phyloP scores from a whole-genome alignment of 2,888 invertebrate species.

The Luperina nickerlii region DNA sequence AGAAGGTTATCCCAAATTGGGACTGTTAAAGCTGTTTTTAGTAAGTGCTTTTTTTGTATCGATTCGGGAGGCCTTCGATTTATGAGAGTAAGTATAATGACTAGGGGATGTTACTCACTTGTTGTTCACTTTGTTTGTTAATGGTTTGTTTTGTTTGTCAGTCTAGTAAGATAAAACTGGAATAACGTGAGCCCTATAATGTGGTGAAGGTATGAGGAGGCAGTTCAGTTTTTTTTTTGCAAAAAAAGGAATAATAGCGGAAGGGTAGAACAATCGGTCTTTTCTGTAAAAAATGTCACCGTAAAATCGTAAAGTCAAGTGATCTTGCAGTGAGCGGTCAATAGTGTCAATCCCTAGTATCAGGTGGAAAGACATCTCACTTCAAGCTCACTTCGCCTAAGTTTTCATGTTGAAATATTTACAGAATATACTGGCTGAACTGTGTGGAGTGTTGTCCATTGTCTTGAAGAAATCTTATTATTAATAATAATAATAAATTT shows the following conservation, averaged over 20 bases:
- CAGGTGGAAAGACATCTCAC: neutral
- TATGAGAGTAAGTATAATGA: conserved; percentile 26
- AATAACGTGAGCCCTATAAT: neutral
- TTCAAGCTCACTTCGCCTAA: too few relatives aligned
- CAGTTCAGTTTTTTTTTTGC: neutral
- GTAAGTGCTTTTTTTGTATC: conserved; percentile 53
- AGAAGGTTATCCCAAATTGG: conserved; percentile 48
- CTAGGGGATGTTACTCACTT: conserved; percentile 3
- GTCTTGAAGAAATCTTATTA: neutral
- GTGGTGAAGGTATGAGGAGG: neutral
- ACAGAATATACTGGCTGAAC: neutral
- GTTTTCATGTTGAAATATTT: neutral
- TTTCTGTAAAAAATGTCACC: neutral
- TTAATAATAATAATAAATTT: too few relatives aligned
- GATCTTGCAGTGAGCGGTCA: too few relatives aligned
- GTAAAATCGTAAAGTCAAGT: neutral
- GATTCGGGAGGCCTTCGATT: conserved; percentile 25
- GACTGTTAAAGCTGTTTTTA: conserved; percentile 42
- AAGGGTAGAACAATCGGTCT: neutral
- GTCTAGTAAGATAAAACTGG: conserved; percentile 14
- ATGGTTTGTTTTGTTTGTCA: conserved; percentile 16
- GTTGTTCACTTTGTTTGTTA: neutral
- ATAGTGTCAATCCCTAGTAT: neutral
- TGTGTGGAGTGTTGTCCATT: neutral
- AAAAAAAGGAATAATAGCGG: neutral